Evolutionary conservation across 2,113 vertebrate genomes (phyloP).

Genomic region (Mastomys natalensis): DNA sequence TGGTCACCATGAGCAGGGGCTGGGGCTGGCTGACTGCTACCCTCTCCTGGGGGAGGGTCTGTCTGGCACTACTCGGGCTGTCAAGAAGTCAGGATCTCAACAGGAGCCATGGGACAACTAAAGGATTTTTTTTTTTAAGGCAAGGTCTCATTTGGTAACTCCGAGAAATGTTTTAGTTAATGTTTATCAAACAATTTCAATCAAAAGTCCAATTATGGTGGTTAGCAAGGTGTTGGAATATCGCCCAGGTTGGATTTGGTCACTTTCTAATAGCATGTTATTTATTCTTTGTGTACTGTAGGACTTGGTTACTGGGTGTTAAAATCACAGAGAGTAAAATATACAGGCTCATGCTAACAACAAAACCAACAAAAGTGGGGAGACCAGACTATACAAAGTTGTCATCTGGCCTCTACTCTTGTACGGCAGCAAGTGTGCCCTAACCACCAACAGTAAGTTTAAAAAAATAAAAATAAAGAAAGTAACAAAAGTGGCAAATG

Average conservation of each 20-base stretch:
- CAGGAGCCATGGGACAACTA: not conserved
- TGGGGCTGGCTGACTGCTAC: not conserved
- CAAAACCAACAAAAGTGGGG: not conserved
- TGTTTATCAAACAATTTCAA: not conserved
- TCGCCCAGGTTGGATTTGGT: not conserved
- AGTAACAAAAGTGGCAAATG: not conserved
- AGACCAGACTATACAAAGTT: not conserved
- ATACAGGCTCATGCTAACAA: too few species aligned
- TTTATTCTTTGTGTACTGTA: constrained; percentile 4
- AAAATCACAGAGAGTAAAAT: not conserved
- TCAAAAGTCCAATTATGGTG: not conserved
- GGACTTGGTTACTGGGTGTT: not conserved
- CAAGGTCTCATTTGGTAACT: not conserved
- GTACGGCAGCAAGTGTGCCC: not conserved
- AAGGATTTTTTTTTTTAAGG: not conserved
- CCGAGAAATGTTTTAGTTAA: not conserved
- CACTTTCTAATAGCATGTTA: not conserved
- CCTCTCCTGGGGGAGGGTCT: not conserved
- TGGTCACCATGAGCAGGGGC: not conserved
- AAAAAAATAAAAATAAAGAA: not conserved
- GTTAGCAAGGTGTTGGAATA: not conserved
- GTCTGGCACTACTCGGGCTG: not conserved
- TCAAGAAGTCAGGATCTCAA: not conserved
- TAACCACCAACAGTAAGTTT: not conserved
- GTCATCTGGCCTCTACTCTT: not conserved